These are phyloP conservation scores for Trichonephila clavipes DNA, from an alignment of 1,140 invertebrate genomes.

Conservation along the genomic window DNA sequence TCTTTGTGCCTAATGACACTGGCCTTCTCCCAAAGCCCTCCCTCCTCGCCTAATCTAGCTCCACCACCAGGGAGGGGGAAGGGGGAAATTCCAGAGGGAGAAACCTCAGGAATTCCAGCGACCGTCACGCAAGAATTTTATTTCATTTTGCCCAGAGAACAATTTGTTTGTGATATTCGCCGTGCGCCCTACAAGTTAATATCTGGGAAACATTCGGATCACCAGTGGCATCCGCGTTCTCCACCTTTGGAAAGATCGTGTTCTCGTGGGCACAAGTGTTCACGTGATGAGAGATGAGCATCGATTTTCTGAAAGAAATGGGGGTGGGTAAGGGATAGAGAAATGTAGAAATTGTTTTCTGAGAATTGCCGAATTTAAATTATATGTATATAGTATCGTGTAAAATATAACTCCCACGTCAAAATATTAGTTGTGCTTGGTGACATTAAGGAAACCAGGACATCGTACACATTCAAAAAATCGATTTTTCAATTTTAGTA, in stretches of 20 bases:
- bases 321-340: neutral
- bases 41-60: conserved; percentile 2
- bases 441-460: too few species aligned
- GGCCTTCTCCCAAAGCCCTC: neutral
- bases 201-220: neutral
- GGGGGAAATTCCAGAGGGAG: conserved; percentile 53
- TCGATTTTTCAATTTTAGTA: too few species aligned
- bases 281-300: neutral
- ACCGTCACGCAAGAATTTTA: conserved; percentile 58
- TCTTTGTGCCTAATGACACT: conserved; percentile 56
- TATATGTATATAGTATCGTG: neutral
- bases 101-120: conserved; percentile 62
- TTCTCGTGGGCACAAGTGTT: neutral
- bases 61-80: neutral
- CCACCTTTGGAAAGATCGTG: neutral
- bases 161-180: conserved; percentile 50
- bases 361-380: neutral
- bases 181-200: conserved; percentile 31
- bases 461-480: too few species aligned
- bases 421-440: too few species aligned
- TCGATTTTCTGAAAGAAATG: neutral
- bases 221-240: neutral
- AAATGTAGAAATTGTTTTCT: neutral
- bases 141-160: conserved; percentile 55
- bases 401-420: too few species aligned